Percentiles rank a stretch among this genome's conserved stretches.
Conservation (phyloP, 2,797 vertebrate species). For the Pelochelys cantorii region DNA sequence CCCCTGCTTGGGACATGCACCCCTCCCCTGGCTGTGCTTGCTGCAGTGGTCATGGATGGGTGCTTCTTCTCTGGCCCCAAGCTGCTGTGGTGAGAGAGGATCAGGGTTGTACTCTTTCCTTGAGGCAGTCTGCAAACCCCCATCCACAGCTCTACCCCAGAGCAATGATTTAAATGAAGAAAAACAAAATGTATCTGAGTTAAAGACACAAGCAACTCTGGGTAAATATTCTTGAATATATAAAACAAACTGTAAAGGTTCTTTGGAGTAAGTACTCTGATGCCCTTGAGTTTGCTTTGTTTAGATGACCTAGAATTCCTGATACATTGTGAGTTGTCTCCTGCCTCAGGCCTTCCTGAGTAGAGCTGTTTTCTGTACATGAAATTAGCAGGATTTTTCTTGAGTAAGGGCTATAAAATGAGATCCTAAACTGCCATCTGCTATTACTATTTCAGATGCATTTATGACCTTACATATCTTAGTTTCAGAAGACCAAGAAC, state of each 20-base stretch:
- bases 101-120: too few species aligned
- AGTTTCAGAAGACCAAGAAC: too few species aligned
- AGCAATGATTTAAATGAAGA: too few species aligned
- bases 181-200: too few species aligned
- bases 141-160: too few species aligned
- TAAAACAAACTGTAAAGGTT: neutral
- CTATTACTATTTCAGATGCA: neutral
- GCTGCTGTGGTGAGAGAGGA: too few species aligned
- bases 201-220: too few species aligned
- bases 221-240: neutral
- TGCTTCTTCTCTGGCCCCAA: too few species aligned
- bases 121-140: too few species aligned
- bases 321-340: neutral
- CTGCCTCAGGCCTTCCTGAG: fast-evolving
- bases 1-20: too few species aligned
- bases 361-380: neutral
- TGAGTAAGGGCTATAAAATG: neutral
- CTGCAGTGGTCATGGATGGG: too few species aligned
- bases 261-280: neutral
- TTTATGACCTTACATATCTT: neutral
- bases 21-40: too few species aligned
- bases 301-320: neutral
- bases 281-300: neutral
- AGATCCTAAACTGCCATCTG: neutral
- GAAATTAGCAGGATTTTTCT: neutral